A percentile compares a stretch with the other conserved stretches of the same genome.
Evolutionary conservation across 2,113 vertebrate genomes (phyloP).

Genomic region (Calyptomena viridis): DNA sequence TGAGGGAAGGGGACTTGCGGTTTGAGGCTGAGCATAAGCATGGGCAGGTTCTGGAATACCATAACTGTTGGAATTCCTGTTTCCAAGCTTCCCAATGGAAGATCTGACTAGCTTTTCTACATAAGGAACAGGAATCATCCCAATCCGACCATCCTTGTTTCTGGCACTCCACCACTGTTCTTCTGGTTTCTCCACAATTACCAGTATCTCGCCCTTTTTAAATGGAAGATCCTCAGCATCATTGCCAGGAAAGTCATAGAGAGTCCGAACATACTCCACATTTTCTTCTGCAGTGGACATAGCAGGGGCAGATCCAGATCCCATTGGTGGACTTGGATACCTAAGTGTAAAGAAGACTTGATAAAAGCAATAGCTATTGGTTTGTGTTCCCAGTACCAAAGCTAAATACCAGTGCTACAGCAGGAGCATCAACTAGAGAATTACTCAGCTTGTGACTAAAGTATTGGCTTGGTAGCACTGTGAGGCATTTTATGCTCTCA

Average conservation of each 20-base stretch:
- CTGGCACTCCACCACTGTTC: constrained; percentile 99
- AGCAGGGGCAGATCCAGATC: constrained; percentile 73
- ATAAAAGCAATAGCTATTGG: not conserved
- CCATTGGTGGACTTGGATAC: constrained; percentile 82
- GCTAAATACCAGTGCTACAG: not conserved
- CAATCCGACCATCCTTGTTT: constrained; percentile 91
- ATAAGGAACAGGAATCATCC: constrained; percentile 98
- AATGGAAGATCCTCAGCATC: constrained; percentile 97
- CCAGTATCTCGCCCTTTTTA: constrained; percentile 93
- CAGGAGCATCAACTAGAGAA: not conserved
- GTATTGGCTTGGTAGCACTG: not conserved
- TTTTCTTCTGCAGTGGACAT: constrained; percentile 82
- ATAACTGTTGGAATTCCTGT: constrained; percentile 95
- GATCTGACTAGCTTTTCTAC: constrained; percentile 92
- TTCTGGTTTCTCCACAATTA: constrained; percentile 96
- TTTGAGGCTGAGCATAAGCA: constrained; percentile 91
- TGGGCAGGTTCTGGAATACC: constrained; percentile 96
- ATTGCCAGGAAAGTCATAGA: constrained; percentile 95
- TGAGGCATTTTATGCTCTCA: not conserved
- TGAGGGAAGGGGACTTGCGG: constrained; percentile 86
- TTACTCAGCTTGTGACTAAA: not conserved
- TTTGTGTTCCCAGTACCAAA: not conserved
- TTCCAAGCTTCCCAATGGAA: constrained; percentile 79
- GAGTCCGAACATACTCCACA: constrained; percentile 93
- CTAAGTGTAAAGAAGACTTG: constrained; percentile 59